Evolutionary conservation across 2,797 vertebrate species (phyloP).

Genomic region (Antrozous pallidus): DNA sequence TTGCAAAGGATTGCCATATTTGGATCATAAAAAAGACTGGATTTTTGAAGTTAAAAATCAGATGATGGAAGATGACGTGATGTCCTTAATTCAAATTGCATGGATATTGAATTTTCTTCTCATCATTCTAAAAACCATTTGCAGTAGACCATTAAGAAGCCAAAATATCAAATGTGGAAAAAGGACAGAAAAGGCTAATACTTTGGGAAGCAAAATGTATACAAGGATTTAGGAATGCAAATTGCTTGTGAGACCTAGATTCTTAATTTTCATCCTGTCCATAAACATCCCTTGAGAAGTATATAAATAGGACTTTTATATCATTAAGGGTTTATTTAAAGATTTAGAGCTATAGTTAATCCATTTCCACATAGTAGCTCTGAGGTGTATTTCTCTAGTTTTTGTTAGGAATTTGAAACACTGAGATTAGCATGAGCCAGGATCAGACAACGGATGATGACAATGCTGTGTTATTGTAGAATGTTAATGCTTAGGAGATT

Average conservation of each 20-base stretch:
- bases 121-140: not conserved
- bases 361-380: constrained; percentile 81
- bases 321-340: constrained; percentile 68
- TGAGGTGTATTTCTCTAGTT: constrained; percentile 81
- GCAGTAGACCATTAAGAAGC: not conserved
- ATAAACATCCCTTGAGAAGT: constrained; percentile 61
- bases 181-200: constrained; percentile 44
- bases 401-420: constrained; percentile 84
- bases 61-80: not conserved
- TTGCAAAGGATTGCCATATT: not conserved
- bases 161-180: constrained; percentile 22
- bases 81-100: constrained; percentile 18
- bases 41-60: not conserved
- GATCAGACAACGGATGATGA: constrained; percentile 87
- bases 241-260: constrained; percentile 15
- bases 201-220: constrained; percentile 34
- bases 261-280: constrained; percentile 55
- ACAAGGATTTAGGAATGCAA: constrained; percentile 61
- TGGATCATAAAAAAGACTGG: not conserved
- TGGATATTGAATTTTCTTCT: not conserved
- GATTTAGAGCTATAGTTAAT: constrained; percentile 66
- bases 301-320: constrained; percentile 60
- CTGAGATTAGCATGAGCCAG: constrained; percentile 80
- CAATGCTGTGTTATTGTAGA: constrained; percentile 85
- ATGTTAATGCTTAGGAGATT: constrained; percentile 82